Base-by-base conservation (phyloP, 2,113 vertebrate genomes). In the Onychostoma macrolepis region DNA sequence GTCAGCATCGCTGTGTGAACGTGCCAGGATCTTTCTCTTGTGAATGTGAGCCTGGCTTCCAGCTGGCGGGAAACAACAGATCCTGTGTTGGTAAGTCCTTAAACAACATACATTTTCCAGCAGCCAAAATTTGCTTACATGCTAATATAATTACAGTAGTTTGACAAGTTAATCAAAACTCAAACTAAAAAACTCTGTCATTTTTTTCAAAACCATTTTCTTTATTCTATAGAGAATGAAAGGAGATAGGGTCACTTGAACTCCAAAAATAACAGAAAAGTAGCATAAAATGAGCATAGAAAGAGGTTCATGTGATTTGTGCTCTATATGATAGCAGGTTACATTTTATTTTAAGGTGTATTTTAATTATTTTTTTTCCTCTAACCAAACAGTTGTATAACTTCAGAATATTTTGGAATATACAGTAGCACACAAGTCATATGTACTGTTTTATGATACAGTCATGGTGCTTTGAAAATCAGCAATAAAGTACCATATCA, bases 1-100 rank as follows among this genome's bases (percentile, higher is more conserved):
- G 97, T 89, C 97, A 98, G 88, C 97, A 98, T 89, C 96, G 96
- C 89, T 98, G 97, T 3, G 96, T 98, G 50, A 98, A 98, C 61
- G 93, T 96, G 17, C 97, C 97, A 0, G 97, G 97, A 12, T 98
- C 97, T 77, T 98, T 97, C 80, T 94, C 96, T 41, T 98, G 97
- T 91, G 96, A 97, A 93, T 98, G 97, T 79, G 96, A 98, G 89
- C 96, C 96, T 0, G 97, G 97, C 24, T 98, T 98, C 92, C 97
- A 97, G 92, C 87, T 97, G 91, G 96, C 96, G 38, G 95, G 95
- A 90, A 97, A 98, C 93, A 98, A 97, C 92, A 95, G 96, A 69
- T 98, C 97, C 11, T 98, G 97, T 85, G 94, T 97, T 11, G 97
- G 97, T 97, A 92, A 97, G 96, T 90, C 24, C 77, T 36, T 61